These are phyloP conservation scores for Hypomecis punctinalis DNA, from an alignment of 2,888 invertebrate species.

Conservation along the genomic window DNA sequence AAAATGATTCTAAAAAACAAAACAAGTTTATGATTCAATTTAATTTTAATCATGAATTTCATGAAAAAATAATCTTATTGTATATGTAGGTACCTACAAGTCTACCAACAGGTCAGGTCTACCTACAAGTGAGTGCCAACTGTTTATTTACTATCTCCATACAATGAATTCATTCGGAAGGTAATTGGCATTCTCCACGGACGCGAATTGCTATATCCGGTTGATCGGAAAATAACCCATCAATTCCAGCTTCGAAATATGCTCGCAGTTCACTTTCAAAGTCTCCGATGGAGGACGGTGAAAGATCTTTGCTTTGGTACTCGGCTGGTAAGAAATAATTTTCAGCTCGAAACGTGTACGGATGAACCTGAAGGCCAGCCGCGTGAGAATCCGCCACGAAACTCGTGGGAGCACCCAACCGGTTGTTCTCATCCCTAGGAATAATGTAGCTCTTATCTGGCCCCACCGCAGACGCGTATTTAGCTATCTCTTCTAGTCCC, in stretches of 20 bases:
- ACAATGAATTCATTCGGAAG: background rate
- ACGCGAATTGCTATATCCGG: slow-evolving; percentile 65
- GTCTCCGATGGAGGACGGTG: slow-evolving; percentile 59
- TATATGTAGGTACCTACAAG: no score
- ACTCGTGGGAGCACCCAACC: slow-evolving; percentile 60
- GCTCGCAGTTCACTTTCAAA: slow-evolving; percentile 65
- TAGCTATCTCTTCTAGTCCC: slow-evolving; percentile 68
- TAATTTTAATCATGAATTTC: no score
- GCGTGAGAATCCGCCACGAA: slow-evolving; percentile 72
- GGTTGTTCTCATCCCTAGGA: slow-evolving; percentile 63
- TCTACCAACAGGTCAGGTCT: no score
- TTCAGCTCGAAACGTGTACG: slow-evolving; percentile 77
- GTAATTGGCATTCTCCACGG: slow-evolving; percentile 42
- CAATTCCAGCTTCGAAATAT: slow-evolving; percentile 70
- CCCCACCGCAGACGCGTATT: slow-evolving; percentile 73
- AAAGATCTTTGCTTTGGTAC: slow-evolving; percentile 54
- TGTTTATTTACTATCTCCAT: no score
- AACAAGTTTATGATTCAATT: no score
- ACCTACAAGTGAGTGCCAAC: no score
- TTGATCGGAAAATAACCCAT: slow-evolving; percentile 76
- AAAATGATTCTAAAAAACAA: no score
- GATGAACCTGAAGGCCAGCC: slow-evolving; percentile 71
- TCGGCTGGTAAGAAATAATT: slow-evolving; percentile 70
- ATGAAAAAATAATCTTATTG: no score
- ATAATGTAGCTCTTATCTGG: slow-evolving; percentile 76